Conservation (phyloP, 2,113 vertebrate species). For the Callopanchax toddi region DNA sequence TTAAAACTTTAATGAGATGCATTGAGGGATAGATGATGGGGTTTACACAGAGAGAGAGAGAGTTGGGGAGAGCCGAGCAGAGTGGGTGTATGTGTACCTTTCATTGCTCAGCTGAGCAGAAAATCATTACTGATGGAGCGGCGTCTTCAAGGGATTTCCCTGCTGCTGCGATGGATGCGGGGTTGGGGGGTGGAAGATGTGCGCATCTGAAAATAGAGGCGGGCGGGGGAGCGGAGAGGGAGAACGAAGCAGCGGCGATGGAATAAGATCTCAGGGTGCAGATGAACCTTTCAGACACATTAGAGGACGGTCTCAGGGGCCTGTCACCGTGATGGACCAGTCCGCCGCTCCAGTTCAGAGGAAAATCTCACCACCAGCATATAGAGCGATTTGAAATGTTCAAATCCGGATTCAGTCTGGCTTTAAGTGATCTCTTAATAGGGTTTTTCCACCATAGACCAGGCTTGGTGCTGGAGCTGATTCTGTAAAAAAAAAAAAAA, state of each 20-base stretch:
- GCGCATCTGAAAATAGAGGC: slow-evolving; percentile 35
- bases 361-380: slow-evolving; percentile 2
- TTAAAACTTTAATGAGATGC: slow-evolving; percentile 72
- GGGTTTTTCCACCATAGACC: background rate
- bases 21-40: slow-evolving; percentile 61
- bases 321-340: background rate
- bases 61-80: slow-evolving; percentile 28
- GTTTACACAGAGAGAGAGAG: slow-evolving; percentile 43
- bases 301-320: background rate
- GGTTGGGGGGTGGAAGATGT: slow-evolving; percentile 9
- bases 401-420: background rate
- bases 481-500: background rate
- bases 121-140: slow-evolving; percentile 76
- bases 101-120: slow-evolving; percentile 72
- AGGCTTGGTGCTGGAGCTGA: background rate
- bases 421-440: background rate
- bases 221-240: background rate
- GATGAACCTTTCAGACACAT: background rate
- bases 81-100: slow-evolving; percentile 56
- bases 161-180: slow-evolving; percentile 30
- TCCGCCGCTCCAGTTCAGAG: background rate
- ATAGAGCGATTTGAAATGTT: background rate
- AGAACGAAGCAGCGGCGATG: background rate
- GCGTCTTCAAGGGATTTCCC: slow-evolving; percentile 75
- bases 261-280: slow-evolving; percentile 7